Conservation (phyloP, 2,888 invertebrate species). For the Lepeophtheirus nordmannii region DNA sequence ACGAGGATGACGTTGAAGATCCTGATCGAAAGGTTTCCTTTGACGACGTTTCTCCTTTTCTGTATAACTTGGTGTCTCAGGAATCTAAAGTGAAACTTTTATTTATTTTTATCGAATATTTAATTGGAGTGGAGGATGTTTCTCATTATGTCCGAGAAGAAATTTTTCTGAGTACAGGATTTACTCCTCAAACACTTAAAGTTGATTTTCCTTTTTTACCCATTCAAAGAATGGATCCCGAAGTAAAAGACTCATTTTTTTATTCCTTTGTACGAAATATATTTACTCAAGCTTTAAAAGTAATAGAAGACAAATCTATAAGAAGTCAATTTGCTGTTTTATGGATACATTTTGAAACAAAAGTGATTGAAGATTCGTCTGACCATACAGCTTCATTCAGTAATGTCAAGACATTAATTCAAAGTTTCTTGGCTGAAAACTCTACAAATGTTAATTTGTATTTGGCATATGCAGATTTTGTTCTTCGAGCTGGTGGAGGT, state of each 20-base stretch:
- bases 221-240: background rate
- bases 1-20: conserved; percentile 34
- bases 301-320: background rate
- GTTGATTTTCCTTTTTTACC: background rate
- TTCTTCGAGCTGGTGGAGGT: background rate
- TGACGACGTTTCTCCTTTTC: conserved; percentile 33
- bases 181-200: conserved; percentile 3
- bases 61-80: background rate
- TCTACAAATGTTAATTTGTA: background rate
- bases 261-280: background rate
- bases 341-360: background rate
- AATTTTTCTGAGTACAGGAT: background rate
- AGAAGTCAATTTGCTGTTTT: background rate
- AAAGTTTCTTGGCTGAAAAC: background rate
- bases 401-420: background rate
- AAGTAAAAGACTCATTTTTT: background rate
- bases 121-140: background rate
- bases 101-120: background rate
- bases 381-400: background rate
- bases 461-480: conserved; percentile 1
- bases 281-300: background rate
- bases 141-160: background rate
- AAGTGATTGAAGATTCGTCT: background rate
- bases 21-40: conserved; percentile 34
- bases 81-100: background rate